phyloP scores from a whole-genome alignment of 1,140 invertebrate species.

The Saccostrea cuccullata region DNA sequence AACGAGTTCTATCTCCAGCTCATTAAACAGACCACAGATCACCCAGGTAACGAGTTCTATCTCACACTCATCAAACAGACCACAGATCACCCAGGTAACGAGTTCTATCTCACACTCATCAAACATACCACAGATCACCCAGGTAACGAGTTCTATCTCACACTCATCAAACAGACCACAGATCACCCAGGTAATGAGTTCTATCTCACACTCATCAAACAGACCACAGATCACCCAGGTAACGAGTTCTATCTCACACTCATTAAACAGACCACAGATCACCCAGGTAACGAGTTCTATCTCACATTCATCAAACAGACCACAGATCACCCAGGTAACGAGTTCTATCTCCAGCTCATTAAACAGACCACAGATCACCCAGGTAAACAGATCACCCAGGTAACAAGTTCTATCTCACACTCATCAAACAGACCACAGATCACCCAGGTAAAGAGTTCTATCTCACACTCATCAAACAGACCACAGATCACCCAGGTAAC shows the following conservation, averaged over 20 bases:
- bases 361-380: conserved; percentile 93
- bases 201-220: neutral
- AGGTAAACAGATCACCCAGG: no score
- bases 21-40: neutral
- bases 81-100: conserved; percentile 85
- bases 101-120: no score
- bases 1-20: neutral
- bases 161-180: neutral
- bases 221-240: no score
- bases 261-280: no score
- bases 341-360: conserved; percentile 94
- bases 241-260: no score
- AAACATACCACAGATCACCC: neutral
- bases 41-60: neutral
- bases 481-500: no score
- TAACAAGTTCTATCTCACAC: neutral
- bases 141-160: neutral
- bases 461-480: no score
- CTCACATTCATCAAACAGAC: no score
- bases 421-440: no score
- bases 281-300: no score
- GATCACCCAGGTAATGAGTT: neutral
- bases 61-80: conserved; percentile 88
- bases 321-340: conserved; percentile 86
- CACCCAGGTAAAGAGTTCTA: neutral